Conservation (phyloP, 2,888 invertebrate genomes). For the Malacosoma neustria region DNA sequence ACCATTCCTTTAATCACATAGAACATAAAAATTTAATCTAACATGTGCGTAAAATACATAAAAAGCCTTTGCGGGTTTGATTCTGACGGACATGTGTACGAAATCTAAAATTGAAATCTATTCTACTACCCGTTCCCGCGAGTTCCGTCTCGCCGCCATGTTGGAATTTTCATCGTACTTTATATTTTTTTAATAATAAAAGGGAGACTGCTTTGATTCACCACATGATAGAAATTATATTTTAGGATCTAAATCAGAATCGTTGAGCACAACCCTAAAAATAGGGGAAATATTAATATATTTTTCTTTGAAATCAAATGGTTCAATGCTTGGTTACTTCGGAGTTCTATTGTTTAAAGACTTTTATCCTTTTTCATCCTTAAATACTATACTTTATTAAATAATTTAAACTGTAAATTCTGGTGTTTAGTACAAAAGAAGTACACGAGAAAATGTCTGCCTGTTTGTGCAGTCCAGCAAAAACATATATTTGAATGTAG, state of each 20-base stretch:
- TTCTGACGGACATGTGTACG: conserved; percentile 25
- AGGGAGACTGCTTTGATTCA: conserved; percentile 18
- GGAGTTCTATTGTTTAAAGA: too few species aligned
- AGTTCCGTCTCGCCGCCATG: conserved; percentile 14
- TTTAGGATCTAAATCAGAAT: conserved; percentile 1
- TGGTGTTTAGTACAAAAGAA: too few species aligned
- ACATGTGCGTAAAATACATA: conserved; percentile 1
- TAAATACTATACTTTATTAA: too few species aligned
- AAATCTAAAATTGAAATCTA: conserved; percentile 41
- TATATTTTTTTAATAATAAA: conserved; percentile 24
- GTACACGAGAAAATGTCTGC: too few species aligned
- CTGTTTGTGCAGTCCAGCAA: too few species aligned
- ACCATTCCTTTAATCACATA: background rate
- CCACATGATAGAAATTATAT: background rate
- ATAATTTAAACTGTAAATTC: too few species aligned
- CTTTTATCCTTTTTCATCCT: too few species aligned
- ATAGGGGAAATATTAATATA: background rate
- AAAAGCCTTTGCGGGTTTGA: conserved; percentile 5
- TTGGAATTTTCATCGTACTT: conserved; percentile 24
- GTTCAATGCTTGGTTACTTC: too few species aligned
- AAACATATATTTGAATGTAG: too few species aligned
- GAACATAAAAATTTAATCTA: background rate
- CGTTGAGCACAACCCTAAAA: background rate
- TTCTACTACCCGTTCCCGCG: conserved; percentile 25
- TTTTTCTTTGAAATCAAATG: background rate